Base-by-base conservation (phyloP, 2,888 invertebrate genomes). In the Patella caerulea region DNA sequence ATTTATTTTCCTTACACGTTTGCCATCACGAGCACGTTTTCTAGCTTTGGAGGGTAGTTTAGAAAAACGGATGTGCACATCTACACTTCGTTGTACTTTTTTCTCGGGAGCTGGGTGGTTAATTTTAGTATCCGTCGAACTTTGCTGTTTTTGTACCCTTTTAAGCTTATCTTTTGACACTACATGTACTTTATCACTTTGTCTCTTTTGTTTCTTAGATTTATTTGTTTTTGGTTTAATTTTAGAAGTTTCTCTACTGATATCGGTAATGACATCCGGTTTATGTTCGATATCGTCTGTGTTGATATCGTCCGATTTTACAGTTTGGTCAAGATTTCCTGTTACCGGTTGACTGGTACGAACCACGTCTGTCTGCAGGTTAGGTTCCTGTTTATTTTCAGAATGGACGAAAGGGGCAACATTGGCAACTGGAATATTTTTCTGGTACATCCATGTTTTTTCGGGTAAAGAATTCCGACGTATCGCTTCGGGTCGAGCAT, bases 401-500 rank as follows among this genome's bases (percentile, higher is more conserved):
- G 79, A 79, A 77, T 87, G 87, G 24, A 87, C 81, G 54, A 88
- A 85, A 3, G 88, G 88, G 2, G 88, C 88, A 17, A 88, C 88
- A 76, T 88, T 88, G 15, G 88, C 88, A 5, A 88, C 86, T n/a
- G 88, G 88, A 77, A 88, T 88, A 79, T 86, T 86, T 79, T 84
- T 85, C 70, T 77, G 78, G 73, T 82, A 78, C 7, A 78, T 80
- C 80, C 81, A 82, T 59, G 76, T 73, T 7, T 79, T 45, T 54
- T 78, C 80, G n/a, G 78, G 75, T 29, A 82, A 72, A 1, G 82
- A 81, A 56, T 79, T 81, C 56, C 81, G 69, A 14, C 81, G 74
- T 34, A 79, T 82, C 19, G 76, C 75, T 11, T 82, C 83, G 2
- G 80, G 74, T 34, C 81, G 71, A 14, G 53, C 54, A 55, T 65